phyloP scores from a whole-genome alignment of 2,797 vertebrate genomes.

The Bryconaethiops microstoma region DNA sequence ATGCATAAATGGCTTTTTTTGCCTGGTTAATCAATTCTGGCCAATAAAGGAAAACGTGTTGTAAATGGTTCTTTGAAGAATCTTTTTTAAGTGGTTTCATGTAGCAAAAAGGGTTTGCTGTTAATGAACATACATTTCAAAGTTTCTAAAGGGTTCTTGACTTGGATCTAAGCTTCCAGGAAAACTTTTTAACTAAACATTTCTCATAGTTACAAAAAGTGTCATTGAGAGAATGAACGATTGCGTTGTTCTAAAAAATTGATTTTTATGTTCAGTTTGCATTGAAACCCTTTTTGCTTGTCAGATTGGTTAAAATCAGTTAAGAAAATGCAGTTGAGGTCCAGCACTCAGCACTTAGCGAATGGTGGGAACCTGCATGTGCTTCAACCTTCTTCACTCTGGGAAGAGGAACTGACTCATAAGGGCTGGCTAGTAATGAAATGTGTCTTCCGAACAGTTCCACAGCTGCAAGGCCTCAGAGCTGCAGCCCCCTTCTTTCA shows the following conservation, averaged over 20 bases:
- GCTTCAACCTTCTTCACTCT: conserved; percentile 19
- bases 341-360: conserved; percentile 64
- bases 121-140: no score
- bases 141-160: no score
- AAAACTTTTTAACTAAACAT: no score
- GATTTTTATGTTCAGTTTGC: conserved; percentile 36
- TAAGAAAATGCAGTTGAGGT: conserved; percentile 73
- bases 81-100: no score
- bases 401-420: conserved; percentile 52
- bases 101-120: no score
- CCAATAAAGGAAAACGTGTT: background rate
- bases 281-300: conserved; percentile 46
- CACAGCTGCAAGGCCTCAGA: conserved; percentile 52
- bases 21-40: background rate
- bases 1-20: no score
- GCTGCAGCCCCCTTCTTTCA: conserved; percentile 44
- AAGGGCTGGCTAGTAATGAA: conserved; percentile 57
- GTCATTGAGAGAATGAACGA: background rate
- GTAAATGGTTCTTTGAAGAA: background rate
- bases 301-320: conserved; percentile 68
- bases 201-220: no score
- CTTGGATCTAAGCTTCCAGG: no score
- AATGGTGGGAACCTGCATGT: conserved; percentile 49
- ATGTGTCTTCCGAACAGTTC: conserved; percentile 55
- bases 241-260: background rate